These are phyloP conservation scores for Alfaro cultratus DNA, from an alignment of 2,797 vertebrate genomes.

Conservation along the genomic window DNA sequence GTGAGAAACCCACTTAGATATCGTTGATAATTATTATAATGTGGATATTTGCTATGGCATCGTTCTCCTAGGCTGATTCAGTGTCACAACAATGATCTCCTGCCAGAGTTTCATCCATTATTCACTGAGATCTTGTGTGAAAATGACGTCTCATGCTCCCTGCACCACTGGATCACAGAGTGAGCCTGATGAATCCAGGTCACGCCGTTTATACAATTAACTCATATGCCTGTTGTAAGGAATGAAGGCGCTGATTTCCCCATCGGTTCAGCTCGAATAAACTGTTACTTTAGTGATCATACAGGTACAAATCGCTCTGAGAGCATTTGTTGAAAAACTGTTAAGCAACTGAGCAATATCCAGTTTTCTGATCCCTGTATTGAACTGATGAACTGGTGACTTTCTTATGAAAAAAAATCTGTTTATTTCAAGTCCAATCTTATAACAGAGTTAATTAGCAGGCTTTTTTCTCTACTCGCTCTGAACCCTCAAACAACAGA, in stretches of 20 bases:
- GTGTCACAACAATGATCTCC: neutral
- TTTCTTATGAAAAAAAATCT: neutral
- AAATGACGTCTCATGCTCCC: conserved; percentile 2
- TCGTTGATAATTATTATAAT: neutral
- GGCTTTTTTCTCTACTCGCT: neutral
- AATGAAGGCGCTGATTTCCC: neutral
- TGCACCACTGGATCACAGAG: neutral
- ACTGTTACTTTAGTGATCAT: neutral
- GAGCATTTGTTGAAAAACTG: neutral
- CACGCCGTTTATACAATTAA: neutral
- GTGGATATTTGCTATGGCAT: neutral
- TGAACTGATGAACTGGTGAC: neutral
- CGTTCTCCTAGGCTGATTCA: neutral
- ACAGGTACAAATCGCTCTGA: neutral
- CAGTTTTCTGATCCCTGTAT: neutral
- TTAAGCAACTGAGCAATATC: neutral
- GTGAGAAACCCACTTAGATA: neutral
- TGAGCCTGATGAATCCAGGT: neutral
- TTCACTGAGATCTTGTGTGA: conserved; percentile 1
- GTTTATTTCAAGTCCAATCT: neutral
- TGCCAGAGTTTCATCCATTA: neutral
- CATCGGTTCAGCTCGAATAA: neutral
- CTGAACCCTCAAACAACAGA: neutral
- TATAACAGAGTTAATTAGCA: neutral
- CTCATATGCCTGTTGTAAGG: neutral